Base-by-base conservation (phyloP, 1,140 invertebrate species). In the Papilio xuthus region DNA sequence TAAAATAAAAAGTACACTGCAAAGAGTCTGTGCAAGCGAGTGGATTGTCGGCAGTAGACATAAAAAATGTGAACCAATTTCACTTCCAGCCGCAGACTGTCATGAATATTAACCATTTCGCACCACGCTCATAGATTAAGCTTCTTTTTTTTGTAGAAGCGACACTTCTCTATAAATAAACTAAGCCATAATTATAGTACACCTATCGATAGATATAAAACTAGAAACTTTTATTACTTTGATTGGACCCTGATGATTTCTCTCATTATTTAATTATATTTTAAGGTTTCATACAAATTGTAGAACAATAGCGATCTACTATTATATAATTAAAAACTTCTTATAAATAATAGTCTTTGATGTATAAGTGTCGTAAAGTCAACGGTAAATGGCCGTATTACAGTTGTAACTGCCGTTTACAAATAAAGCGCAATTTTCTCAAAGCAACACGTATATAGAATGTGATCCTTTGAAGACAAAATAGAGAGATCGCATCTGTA, bases 1-100 rank as follows among this genome's bases (percentile, higher is more conserved):
- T 81, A 81, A 63, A 81, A 81, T 80, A 83, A 82, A 85, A 85
- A 82, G 84, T 81, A 80, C 77, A 80, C 60, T 18, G 70, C 76
- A 80, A 86, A 87, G 85, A 83, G 79, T 83, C 83, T 81, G 71
- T 81, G 77, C 69, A 83, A 75, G 82, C 80, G 78, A 74, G 72
- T 74, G 78, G 81, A 87, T 84, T 82, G 82, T 80, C 80, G 85
- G 81, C 70, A 83, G 83, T 81, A 85, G 84, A 88, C 84, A 88
- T 91, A 91, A 92, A 92, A 92, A 92, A 91, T 90, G 89, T 89
- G 88, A 89, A 86, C 87, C 90, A 92, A 92, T 92, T 91, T 85
- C 88, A 91, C 87, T 90, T 85, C 83, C 85, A 85, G 85, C 88
- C 89, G 85, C 89, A 90, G 87, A 90, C 84, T 89, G 87, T 84